Evolutionary conservation across 2,888 invertebrate genomes (phyloP), one percentile per base, ranked within the genome.

Genomic region (Chrysopilus asiliformis): DNA sequence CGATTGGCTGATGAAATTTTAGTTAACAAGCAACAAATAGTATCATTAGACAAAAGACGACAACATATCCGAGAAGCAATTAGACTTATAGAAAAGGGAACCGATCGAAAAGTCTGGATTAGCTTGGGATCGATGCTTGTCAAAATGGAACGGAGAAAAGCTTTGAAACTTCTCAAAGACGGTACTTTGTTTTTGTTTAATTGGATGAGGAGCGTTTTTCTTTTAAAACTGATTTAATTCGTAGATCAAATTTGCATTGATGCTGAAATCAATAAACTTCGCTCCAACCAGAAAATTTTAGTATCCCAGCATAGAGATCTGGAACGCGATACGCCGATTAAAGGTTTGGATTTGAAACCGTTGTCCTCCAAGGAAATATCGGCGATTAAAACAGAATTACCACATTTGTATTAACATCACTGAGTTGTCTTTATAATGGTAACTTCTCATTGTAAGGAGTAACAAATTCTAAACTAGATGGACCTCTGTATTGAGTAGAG

Each of bases 111-210:
- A 42, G 46, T 55, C 7, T 64, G 62, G 64, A 58, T 54, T 6
- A 59, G 62, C 4, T 44, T 64, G 13, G 64, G 63, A 6, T 57
- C 57, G 38, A 54, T 60, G 47, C 35, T 64, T 29, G 47, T 64
- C 0, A 60, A 63, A 46, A 41, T 60, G 46, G 44, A 53, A 12
- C 43, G 47, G 2, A 41, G 45, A 1, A 52, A 50, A 13, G 62
- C 61, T 3, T 35, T 58, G n/a, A 47, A 56, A 20, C 35, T 64
- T 30, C 41, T 64, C 1, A 55, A 51, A 24, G 56, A 56, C 38
- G 63, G 63, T 62, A 36, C 20, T 12, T 18, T 12, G 5, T 7
- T 18, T 28, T 15, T n/a, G 7, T 16, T 17, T 10, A 12, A 4
- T 16, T 25, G 15, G 26, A 22, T 8, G 10, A 22, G 22, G 7